These are phyloP conservation scores for Anarsia innoxiella DNA, from an alignment of 2,888 invertebrate genomes.

Conservation along the genomic window DNA sequence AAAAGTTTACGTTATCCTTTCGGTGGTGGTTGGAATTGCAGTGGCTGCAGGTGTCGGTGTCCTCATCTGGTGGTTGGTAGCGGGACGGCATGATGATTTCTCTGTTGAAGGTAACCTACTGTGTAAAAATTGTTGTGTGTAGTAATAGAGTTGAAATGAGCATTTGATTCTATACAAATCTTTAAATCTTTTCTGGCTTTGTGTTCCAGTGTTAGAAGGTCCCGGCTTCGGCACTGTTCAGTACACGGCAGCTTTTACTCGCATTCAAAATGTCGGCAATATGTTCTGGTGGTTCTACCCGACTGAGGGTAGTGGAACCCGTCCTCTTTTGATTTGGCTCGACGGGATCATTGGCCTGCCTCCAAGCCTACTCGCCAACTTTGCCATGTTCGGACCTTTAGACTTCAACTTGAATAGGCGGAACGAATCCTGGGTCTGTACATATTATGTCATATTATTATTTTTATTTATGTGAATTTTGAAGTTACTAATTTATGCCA, in stretches of 20 bases:
- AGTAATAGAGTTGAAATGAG: no score
- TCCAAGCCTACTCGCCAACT: constrained; percentile 89
- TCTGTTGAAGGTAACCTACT: no score
- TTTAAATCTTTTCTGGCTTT: no score
- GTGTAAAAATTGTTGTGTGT: no score
- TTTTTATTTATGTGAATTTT: no score
- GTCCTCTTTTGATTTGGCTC: constrained; percentile 89
- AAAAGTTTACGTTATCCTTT: no score
- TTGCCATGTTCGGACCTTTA: constrained; percentile 87
- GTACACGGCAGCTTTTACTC: constrained; percentile 84
- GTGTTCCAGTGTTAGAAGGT: constrained; percentile 36
- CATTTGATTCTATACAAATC: no score
- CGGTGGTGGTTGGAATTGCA: no score
- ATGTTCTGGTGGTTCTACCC: constrained; percentile 94
- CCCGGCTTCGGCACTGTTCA: constrained; percentile 72
- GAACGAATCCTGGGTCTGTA: constrained; percentile 81
- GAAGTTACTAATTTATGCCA: no score
- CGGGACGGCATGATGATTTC: constrained; percentile 20
- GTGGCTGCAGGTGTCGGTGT: constrained; percentile 23
- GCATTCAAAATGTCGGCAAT: constrained; percentile 80
- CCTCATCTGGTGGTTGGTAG: constrained; percentile 28
- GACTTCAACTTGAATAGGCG: constrained; percentile 78
- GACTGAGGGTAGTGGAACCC: constrained; percentile 73
- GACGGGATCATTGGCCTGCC: constrained; percentile 89
- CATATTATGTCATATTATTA: no score